A percentile compares a stretch with the other conserved stretches of the same genome.
Conservation (phyloP, 1,140 invertebrate genomes). For the Idris sp. region DNA sequence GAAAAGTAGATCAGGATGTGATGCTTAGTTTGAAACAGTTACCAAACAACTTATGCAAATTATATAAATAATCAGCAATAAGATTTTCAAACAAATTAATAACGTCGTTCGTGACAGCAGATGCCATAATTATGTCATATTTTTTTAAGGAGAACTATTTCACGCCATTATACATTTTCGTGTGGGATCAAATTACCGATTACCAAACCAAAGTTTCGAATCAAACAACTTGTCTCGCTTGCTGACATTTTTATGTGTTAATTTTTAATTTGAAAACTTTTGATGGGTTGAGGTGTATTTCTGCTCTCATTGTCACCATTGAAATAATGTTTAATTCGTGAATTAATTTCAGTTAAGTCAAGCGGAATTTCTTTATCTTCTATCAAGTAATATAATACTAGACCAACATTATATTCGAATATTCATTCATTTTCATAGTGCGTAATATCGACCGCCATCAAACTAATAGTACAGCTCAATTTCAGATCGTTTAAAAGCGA, state of each 20-base stretch:
- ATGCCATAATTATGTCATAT: background rate
- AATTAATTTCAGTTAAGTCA: background rate
- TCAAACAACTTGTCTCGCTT: background rate
- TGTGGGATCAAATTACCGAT: background rate
- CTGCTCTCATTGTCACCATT: background rate
- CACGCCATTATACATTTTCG: background rate
- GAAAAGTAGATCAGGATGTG: background rate
- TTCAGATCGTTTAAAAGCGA: slow-evolving; percentile 4
- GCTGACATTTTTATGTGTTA: slow-evolving; percentile 1
- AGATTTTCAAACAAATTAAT: background rate
- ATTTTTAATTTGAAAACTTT: background rate
- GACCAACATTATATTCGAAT: background rate
- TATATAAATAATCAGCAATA: background rate
- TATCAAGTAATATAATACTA: background rate
- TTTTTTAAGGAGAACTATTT: background rate
- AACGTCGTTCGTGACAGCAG: background rate
- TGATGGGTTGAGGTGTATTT: slow-evolving; percentile 1
- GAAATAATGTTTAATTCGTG: background rate
- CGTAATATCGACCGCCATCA: slow-evolving; percentile 4
- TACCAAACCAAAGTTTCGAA: background rate
- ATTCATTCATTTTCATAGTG: background rate
- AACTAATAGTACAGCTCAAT: background rate
- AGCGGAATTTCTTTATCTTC: background rate
- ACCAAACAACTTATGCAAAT: background rate
- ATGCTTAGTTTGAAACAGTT: slow-evolving; percentile 1